Conservation (phyloP, 37 sponge, comb jelly and placozoan genomes). For the Halichondria panicea region DNA sequence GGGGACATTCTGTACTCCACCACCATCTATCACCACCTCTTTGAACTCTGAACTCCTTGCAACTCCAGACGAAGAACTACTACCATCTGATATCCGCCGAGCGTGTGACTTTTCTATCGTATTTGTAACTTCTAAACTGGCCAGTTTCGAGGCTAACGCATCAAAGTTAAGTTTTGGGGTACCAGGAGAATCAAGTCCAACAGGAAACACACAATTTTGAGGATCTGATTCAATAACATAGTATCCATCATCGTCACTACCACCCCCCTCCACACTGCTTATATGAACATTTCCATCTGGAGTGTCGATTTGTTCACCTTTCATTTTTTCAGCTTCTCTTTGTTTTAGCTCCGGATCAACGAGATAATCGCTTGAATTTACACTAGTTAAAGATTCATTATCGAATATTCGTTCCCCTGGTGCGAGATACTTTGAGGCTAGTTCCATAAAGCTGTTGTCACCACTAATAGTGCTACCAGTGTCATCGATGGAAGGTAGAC, state of each 20-base stretch:
- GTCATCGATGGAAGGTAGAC: too few relatives aligned
- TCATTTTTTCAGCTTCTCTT: not conserved
- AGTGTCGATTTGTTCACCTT: not conserved
- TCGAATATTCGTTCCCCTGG: too few relatives aligned
- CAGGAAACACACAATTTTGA: slow-evolving; percentile 15
- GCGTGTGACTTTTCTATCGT: not conserved
- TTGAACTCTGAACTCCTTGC: not conserved
- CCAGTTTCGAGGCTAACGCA: slow-evolving; percentile 53
- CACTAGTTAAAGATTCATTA: not conserved
- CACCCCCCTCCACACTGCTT: slow-evolving; percentile 10
- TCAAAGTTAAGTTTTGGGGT: slow-evolving; percentile 28
- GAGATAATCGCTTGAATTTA: slow-evolving; percentile 18
- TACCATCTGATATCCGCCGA: too few relatives aligned
- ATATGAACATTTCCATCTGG: not conserved
- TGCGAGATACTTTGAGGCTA: not conserved
- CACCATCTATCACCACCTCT: slow-evolving; percentile 58
- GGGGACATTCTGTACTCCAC: slow-evolving; percentile 52
- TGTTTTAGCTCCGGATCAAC: slow-evolving; percentile 27
- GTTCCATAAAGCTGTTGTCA: not conserved
- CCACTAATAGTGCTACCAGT: not conserved
- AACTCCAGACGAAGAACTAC: too few relatives aligned
- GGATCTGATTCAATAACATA: slow-evolving; percentile 34
- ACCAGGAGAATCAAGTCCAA: slow-evolving; percentile 50
- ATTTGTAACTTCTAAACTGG: slow-evolving; percentile 33
- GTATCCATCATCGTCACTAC: slow-evolving; percentile 26